Evolutionary conservation across 2,113 vertebrate species (phyloP), one percentile per base, ranked within the genome.

Genomic region (Plectropomus leopardus): DNA sequence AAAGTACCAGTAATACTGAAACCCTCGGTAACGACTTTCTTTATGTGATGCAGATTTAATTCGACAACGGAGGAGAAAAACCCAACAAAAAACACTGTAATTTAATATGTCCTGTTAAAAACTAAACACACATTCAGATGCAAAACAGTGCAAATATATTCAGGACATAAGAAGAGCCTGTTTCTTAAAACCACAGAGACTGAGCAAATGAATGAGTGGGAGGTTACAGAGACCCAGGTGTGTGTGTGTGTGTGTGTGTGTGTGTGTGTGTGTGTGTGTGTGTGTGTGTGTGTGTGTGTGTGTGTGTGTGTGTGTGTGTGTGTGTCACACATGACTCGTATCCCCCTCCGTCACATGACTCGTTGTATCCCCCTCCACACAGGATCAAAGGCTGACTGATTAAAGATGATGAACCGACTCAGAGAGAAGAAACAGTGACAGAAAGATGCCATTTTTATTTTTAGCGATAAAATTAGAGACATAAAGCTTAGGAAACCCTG

Each of bases 341-440:
- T n/a, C n/a, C n/a, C n/a, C n/a, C n/a, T n/a, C n/a, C n/a, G n/a
- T n/a, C 50, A 23, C n/a, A 5, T 55, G n/a, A 28, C 45, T 15
- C 26, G 9, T 24, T 75, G 69, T 40, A 42, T 30, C 54, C 72
- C 26, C 78, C 76, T 76, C 68, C 59, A 72, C 30, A 1, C 19
- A 26, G n/a, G 84, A 91, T 92, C 89, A 93, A 92, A 92, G 80
- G 36, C 60, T 19, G 68, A 57, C 53, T 76, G 87, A 92, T 86
- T 75, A 88, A 88, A 94, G 83, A 85, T 55, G 65, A 50, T 2
- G 26, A 69, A 58, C 50, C 34, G 11, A 6, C 40, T n/a, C 28
- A 19, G 40, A 60, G 40, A 28, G 26, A 34, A 34, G 28, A 48
- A 51, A 84, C 79, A 65, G 48, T 16, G 14, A 23, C 30, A n/a